These are phyloP conservation scores for Aurelia aurita DNA, from an alignment of 30 jellyfish, hydroid and myxozoan species.

Conservation along the genomic window DNA sequence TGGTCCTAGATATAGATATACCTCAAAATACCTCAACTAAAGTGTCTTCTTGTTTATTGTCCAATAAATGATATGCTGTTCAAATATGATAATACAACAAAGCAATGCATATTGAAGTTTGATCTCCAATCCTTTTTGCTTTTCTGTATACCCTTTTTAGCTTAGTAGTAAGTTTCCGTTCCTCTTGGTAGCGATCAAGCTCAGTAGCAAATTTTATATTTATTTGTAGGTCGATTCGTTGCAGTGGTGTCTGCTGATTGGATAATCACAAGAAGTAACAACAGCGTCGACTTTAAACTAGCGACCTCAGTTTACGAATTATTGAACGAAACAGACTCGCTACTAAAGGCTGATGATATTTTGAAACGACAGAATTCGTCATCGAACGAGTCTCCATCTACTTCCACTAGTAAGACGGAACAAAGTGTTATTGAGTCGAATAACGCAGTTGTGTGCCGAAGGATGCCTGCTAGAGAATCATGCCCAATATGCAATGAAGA, in stretches of 20 bases:
- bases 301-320: conserved; percentile 27
- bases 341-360: background rate
- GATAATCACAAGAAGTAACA: conserved; percentile 23
- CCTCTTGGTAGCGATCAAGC: background rate
- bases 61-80: too few species aligned
- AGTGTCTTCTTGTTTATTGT: too few species aligned
- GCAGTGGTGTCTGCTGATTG: conserved; percentile 66
- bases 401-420: too few species aligned
- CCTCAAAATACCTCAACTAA: too few species aligned
- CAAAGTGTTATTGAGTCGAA: too few species aligned
- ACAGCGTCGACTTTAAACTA: background rate
- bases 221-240: conserved; percentile 14
- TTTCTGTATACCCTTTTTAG: background rate
- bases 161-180: background rate
- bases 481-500: conserved; percentile 17
- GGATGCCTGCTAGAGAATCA: conserved; percentile 18
- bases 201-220: background rate
- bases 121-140: too few species aligned
- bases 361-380: background rate
- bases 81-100: too few species aligned
- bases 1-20: too few species aligned
- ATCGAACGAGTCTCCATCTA: too few species aligned
- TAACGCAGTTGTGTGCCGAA: too few species aligned
- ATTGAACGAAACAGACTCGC: conserved; percentile 14
- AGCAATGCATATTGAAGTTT: too few species aligned